Evolutionary conservation across 2,888 invertebrate genomes (phyloP), one percentile per base, ranked within the genome.

Genomic region (Pristionchus exspectatus): DNA sequence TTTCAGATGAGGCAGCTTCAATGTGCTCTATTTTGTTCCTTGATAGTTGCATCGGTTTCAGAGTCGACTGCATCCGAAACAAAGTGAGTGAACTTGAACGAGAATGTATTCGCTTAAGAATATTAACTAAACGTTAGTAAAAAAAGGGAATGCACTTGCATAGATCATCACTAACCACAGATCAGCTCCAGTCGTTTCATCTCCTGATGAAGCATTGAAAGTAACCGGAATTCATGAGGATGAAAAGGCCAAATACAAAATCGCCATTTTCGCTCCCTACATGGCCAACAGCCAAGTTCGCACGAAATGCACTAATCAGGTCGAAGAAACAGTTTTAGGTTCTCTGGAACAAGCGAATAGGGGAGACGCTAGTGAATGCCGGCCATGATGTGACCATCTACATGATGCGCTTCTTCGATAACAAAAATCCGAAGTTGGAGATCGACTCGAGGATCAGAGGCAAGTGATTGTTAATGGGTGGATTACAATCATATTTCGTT

Each of bases 351-450:
- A 90, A 89, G 33, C 87, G 93, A 81, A 93, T 93, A 9, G 92
- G 92, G 0, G 91, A 92, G 83, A 90, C 91, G 30, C 88, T 93
- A 27, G 90, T 90, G 10, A 90, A 91, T 87, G 93, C 91, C 24
- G 93, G 93, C 59, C 93, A 93, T 63, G 91, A 93, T 74, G 93
- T 93, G n/a, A 93, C 93, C 24, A 90, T 93, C 89, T 84, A 92
- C 44, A 87, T 91, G n/a, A 84, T 93, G 44, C 87, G 59, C 50
- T 85, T 89, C 63, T 92, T 87, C 72, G 89, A 90, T 5, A 88
- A 14, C 4, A 90, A 89, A n/a, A 81, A 56, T 33, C 27, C 88
- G 9, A 69, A 87, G 63, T 33, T 88, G 24, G 85, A 90, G 33
- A 87, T 85, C 30, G 90, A 92, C 83, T 90, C 90, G 18, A 92